Base-by-base conservation (phyloP, 2,797 vertebrate genomes). In the Cuniculus paca region DNA sequence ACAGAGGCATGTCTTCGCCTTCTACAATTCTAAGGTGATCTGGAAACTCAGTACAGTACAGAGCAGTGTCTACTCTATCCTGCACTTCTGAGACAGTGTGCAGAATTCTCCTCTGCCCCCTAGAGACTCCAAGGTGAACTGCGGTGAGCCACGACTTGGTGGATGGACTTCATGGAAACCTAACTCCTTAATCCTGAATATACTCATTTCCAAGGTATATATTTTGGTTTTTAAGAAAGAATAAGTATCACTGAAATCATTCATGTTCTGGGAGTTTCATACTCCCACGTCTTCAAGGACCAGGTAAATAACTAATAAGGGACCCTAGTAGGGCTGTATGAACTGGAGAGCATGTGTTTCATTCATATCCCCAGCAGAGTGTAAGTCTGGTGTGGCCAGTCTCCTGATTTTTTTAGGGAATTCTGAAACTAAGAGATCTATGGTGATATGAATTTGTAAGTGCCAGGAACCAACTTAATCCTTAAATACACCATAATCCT, bases 101-200 rank as follows among this genome's bases (percentile, higher is more conserved):
- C 58, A 42, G 63, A 87, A 88, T 45, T 90, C 91, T 87, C 88
- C 65, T 63, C 54, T 20, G 63, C 90, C 95, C 89, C 87, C 91
- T 91, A 89, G 60, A 87, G 95, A 83, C 63, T 31, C 42, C 65
- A 80, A 54, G 68, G 13, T 50, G 89, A 95, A 95, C 22, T 96
- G 83, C 93, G 91, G 34, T 0, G 8, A 92, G 75, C 70, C 58
- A 92, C 42, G 5, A 34, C 56, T 52, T 24, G 10, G 45, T 36
- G n/a, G n/a, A n/a, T 10, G 12, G n/a, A n/a, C 39, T 36, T 50
- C 5, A 16, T 24, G 54, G 60, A 90, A 2, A 45, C 50, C 20
- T 10, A 31, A 5, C 39, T 36, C 56, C 36, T 93, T 58, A 22
- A 60, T 39, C 12, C 22, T 28, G 22, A 61, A 75, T 10, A 14